Percentiles rank a stretch among this genome's conserved stretches.
phyloP scores from a whole-genome alignment of 2,113 vertebrate genomes.

The Cisticola juncidis region DNA sequence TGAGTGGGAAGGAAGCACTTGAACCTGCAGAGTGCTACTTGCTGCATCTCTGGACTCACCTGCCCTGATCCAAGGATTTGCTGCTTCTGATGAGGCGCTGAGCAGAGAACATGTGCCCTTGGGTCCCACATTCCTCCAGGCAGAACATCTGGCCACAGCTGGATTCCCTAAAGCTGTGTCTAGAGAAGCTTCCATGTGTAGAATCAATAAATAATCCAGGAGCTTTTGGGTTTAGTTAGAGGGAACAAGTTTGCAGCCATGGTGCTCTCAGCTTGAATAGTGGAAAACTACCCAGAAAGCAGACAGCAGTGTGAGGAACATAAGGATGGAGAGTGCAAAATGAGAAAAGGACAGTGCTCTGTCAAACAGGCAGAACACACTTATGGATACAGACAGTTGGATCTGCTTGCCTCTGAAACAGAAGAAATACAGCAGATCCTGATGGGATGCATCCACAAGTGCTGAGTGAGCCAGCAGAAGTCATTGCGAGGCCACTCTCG shows the following conservation, averaged over 20 bases:
- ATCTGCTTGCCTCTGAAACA: background rate
- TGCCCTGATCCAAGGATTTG: background rate
- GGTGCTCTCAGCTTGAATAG: background rate
- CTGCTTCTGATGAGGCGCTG: background rate
- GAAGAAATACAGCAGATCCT: background rate
- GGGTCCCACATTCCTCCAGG: background rate
- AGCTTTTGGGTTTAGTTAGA: background rate
- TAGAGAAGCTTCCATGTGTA: background rate
- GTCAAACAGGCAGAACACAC: background rate
- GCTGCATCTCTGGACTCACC: background rate
- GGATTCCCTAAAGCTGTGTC: background rate
- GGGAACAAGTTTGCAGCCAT: background rate
- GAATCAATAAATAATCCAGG: background rate
- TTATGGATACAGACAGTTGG: background rate
- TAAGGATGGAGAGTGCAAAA: background rate
- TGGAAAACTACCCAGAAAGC: background rate
- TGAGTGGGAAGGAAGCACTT: background rate
- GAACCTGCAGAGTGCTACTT: background rate
- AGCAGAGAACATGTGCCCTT: background rate
- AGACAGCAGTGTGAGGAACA: background rate
- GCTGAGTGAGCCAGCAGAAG: background rate
- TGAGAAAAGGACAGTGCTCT: background rate
- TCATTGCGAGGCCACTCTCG: fast-evolving
- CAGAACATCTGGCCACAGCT: background rate
- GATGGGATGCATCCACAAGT: background rate